phyloP scores from a whole-genome alignment of 2,888 invertebrate species.

The Dastarcus helophoroides region DNA sequence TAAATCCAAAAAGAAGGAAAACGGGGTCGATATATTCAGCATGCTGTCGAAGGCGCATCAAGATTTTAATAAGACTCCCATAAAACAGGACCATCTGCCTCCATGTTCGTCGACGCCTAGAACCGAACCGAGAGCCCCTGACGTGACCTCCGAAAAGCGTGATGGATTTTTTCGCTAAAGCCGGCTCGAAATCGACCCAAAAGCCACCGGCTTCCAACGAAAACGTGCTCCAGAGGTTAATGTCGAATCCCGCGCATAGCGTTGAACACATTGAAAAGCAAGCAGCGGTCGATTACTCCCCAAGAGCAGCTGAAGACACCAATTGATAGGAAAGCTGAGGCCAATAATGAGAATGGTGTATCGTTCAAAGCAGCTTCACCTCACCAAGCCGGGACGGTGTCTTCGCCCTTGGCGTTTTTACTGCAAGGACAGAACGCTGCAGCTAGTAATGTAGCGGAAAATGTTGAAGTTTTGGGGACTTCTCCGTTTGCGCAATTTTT shows the following conservation, averaged over 20 bases:
- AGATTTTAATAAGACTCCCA: conserved; percentile 57
- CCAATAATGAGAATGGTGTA: conserved; percentile 22
- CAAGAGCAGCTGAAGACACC: conserved; percentile 36
- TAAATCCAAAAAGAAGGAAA: conserved; percentile 27
- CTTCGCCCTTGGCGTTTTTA: conserved; percentile 23
- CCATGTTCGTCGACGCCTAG: conserved; percentile 40
- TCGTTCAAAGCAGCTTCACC: conserved; percentile 15
- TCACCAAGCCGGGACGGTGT: not conserved
- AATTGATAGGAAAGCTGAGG: conserved; percentile 15
- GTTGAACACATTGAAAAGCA: conserved; percentile 84
- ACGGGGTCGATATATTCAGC: conserved; percentile 63
- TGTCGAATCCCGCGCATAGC: conserved; percentile 74
- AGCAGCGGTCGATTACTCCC: conserved; percentile 66
- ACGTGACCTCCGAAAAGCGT: conserved; percentile 72
- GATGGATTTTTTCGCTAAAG: conserved; percentile 79
- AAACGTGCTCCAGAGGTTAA: conserved; percentile 62
- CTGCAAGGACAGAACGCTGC: conserved; percentile 20
- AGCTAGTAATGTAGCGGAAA: conserved; percentile 16
- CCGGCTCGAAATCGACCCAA: conserved; percentile 47
- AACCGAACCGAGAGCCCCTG: conserved; percentile 46
- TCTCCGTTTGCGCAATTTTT: conserved; percentile 8
- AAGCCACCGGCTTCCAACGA: conserved; percentile 37
- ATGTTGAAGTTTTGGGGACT: conserved; percentile 20
- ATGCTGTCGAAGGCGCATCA: conserved; percentile 86
- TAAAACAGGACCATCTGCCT: conserved; percentile 25